phyloP scores from a whole-genome alignment of 1,140 invertebrate species.

The Augochlora pura region DNA sequence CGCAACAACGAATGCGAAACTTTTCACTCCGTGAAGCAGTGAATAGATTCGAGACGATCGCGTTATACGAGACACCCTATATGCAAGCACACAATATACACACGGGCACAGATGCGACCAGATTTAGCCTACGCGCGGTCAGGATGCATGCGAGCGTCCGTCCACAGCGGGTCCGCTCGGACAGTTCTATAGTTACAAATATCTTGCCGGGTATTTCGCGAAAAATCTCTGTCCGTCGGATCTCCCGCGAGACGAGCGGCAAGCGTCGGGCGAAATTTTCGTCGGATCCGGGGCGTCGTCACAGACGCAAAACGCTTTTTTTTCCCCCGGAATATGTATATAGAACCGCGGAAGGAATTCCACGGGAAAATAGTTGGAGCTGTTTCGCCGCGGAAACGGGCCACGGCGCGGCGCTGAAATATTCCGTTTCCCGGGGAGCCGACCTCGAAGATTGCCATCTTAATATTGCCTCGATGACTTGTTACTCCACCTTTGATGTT shows the following conservation, averaged over 20 bases:
- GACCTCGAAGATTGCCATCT: not conserved
- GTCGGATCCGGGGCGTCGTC: constrained; percentile 6
- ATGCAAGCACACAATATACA: not conserved
- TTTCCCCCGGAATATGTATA: not conserved
- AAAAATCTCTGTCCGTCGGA: constrained; percentile 10
- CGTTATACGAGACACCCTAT: not conserved
- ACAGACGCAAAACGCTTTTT: not conserved
- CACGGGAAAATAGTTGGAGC: not conserved
- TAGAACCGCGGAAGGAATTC: constrained; percentile 1
- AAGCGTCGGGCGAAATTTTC: not conserved
- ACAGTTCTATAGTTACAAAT: constrained; percentile 2
- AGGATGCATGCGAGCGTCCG: constrained; percentile 10
- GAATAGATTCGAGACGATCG: too few species aligned
- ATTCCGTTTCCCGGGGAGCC: not conserved
- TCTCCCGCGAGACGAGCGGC: not conserved
- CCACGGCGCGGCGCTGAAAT: not conserved
- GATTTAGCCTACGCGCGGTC: not conserved
- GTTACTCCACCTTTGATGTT: not conserved
- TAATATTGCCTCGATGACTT: not conserved
- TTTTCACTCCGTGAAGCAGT: too few species aligned
- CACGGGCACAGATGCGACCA: not conserved
- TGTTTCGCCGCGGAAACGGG: not conserved
- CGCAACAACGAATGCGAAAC: too few species aligned
- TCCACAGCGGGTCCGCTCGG: not conserved
- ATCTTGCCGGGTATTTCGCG: not conserved